Conservation (phyloP, 1,140 invertebrate species). For the Lepidurus couesii region DNA sequence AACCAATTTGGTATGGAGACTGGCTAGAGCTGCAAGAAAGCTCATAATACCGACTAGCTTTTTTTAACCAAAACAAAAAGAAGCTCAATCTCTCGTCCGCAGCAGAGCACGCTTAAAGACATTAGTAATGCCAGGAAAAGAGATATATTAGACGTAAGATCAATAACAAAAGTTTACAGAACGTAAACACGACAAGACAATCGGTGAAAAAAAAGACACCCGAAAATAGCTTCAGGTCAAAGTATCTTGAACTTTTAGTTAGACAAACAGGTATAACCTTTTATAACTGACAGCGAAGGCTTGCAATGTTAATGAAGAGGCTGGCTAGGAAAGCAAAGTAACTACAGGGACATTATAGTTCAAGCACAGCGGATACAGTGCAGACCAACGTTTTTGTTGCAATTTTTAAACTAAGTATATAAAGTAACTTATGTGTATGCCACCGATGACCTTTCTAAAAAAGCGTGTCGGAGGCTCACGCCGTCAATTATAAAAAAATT, state of each 20-base stretch:
- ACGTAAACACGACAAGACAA: neutral
- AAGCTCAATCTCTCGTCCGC: neutral
- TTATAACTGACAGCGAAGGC: neutral
- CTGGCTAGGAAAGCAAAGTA: neutral
- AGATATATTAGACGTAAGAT: neutral
- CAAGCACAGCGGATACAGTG: neutral
- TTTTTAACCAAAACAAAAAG: neutral
- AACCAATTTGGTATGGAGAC: neutral
- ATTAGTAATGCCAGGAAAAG: neutral
- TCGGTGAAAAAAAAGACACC: neutral
- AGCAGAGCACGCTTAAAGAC: neutral
- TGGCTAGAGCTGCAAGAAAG: neutral
- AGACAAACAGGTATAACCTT: neutral
- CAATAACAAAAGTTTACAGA: neutral
- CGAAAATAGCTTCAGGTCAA: too few relatives aligned
- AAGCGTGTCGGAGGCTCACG: too few relatives aligned
- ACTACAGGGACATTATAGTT: neutral
- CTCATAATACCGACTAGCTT: neutral
- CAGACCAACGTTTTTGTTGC: neutral
- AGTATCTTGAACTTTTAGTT: too few relatives aligned
- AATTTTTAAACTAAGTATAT: too few relatives aligned
- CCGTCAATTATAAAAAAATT: too few relatives aligned
- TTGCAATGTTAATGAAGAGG: conserved; percentile 7
- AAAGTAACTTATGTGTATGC: too few relatives aligned
- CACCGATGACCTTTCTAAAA: too few relatives aligned